Evolutionary conservation across 2,888 invertebrate genomes (phyloP), one percentile per base, ranked within the genome.

Genomic region (Thymelicus acteon): DNA sequence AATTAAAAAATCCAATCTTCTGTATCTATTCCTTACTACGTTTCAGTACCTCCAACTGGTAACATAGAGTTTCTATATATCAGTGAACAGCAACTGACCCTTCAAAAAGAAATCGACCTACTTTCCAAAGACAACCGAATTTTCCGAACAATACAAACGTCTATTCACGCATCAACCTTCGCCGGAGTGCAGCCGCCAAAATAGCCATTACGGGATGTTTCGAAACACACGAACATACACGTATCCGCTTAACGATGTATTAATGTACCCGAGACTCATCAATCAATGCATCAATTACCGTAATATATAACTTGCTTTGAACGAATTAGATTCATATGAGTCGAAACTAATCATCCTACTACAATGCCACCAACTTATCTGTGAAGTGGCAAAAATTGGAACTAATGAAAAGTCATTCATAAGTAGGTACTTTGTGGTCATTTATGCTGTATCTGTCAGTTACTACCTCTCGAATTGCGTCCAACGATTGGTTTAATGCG

Each of bases 271-370:
- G 74, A 72, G 79, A 75, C 74, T 74, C 83, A 88, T 88, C 86
- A 85, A 88, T 89, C 89, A 88, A 80, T 73, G 64, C 77, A 79
- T 78, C 81, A 77, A 77, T 78, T 74, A 60, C 63, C 68, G 65
- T 63, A 72, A 75, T 72, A 71, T 76, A 74, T 75, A 77, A 76
- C 77, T 85, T 85, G 88, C 89, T 90, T 87, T 85, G 85, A 88
- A 83, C 82, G 80, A 83, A 89, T 90, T 87, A 89, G 80, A 81
- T 67, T 73, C 72, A 75, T 63, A 74, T 64, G 71, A 68, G 60
- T 60, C 67, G 65, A 69, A 71, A 72, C 75, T 74, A 79, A 82
- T 69, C 40, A 62, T 39, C 47, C 44, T 64, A 19, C n/a, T n/a
- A n/a, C n/a, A n/a, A n/a, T n/a, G n/a, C n/a, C n/a, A n/a, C n/a